A percentile compares a stretch with the other conserved stretches of the same genome.
Evolutionary conservation across 2,797 vertebrate genomes (phyloP).

Genomic region (Pelochelys cantorii): DNA sequence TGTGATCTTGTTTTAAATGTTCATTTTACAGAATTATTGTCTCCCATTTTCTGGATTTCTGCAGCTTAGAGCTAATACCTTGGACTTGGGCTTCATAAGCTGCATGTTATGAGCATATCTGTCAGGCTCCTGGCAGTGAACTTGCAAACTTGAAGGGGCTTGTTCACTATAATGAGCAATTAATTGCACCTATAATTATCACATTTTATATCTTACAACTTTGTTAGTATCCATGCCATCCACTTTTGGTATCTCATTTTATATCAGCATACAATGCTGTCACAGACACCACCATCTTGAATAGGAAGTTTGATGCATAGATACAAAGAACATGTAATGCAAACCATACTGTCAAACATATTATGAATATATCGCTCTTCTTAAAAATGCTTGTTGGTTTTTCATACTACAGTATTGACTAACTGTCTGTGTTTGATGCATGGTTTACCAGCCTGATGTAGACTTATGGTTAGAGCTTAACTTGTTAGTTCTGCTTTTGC

Average conservation of each 20-base stretch:
- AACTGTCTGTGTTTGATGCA: conserved; percentile 94
- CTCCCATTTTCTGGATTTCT: conserved; percentile 47
- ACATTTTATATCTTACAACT: conserved; percentile 56
- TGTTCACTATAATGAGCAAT: conserved; percentile 23
- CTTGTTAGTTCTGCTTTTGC: conserved; percentile 96
- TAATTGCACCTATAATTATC: conserved; percentile 58
- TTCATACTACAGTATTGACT: conserved; percentile 95
- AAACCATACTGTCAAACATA: conserved; percentile 78
- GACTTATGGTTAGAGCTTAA: conserved; percentile 96
- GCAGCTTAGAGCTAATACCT: conserved; percentile 58
- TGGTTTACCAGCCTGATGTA: conserved; percentile 89
- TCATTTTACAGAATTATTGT: conserved; percentile 65
- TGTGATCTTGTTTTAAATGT: conserved; percentile 62
- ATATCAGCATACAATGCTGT: conserved; percentile 58
- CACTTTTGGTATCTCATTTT: conserved; percentile 59
- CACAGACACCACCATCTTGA: conserved; percentile 56
- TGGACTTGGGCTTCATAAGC: not conserved
- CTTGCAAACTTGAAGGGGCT: conserved; percentile 25
- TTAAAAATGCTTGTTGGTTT: conserved; percentile 93
- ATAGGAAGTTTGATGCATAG: conserved; percentile 59
- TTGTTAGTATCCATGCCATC: conserved; percentile 35
- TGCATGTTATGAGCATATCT: not conserved
- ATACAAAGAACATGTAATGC: conserved; percentile 73
- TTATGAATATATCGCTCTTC: conserved; percentile 89
- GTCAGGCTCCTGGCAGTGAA: conserved; percentile 3